Evolutionary conservation across 2,888 invertebrate genomes (phyloP), one percentile per base, ranked within the genome.

Genomic region (Linyphia triangularis): DNA sequence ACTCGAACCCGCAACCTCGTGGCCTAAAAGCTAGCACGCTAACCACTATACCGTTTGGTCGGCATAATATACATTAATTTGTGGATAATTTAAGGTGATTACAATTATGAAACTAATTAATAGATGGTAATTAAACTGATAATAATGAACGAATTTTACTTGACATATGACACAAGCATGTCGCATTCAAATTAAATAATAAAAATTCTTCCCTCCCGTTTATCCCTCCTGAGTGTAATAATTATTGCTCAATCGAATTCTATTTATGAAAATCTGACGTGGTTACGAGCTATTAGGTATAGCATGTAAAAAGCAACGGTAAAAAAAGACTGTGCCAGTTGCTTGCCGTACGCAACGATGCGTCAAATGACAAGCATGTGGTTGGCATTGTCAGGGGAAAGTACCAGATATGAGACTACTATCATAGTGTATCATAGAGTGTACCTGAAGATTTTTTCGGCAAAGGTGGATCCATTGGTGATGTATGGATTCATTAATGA

Each of bases 401-500:
- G 43, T 37, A 61, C 37, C 65, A 78, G 65, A 65, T 78, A 78
- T 13, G 51, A 51, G 51, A 16, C 51, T 16, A 5, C 51, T n/a
- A 13, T 43, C 5, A 51, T 67, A 61, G 5, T 33, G 61, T 73
- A 83, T 51, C 33, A 40, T 7, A 51, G 43, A 61, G 5, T 33
- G 61, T 73, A 83, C 65, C 33, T 73, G 73, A 73, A 65, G 24
- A 72, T 57, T 51, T 72, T 81, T 82, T 67, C 67, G 43, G 19
- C 43, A 19, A 37, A 24, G 59, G 59, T 78, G 43, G 40, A 82
- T 82, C 72, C 65, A 59, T 37, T 19, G 59, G 84, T 75, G 73
- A 75, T 84, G 73, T 84, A 84, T 84, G 84, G 77, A 77, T 69
- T 51, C 57, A 69, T 77, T 85, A 77, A 85, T 75, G 77, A 69